phyloP scores from a whole-genome alignment of 2,888 invertebrate genomes.

The Acanthosoma haemorrhoidale region DNA sequence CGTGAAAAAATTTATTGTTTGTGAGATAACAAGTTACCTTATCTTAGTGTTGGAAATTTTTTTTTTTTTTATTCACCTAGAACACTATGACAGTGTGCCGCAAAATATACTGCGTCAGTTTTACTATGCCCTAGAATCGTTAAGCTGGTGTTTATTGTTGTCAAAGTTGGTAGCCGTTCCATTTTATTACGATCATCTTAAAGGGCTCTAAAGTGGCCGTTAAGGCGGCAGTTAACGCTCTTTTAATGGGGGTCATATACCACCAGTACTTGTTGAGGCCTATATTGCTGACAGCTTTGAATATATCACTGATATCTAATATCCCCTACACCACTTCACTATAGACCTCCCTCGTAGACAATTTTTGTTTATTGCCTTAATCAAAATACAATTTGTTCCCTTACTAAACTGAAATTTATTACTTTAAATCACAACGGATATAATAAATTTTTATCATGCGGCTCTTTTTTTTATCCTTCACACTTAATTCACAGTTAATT shows the following conservation, averaged over 20 bases:
- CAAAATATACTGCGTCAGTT: constrained; percentile 20
- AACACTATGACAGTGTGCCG: not conserved
- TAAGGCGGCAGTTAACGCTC: constrained; percentile 27
- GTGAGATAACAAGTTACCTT: too few species aligned
- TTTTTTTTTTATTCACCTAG: not conserved
- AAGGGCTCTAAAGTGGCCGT: constrained; percentile 25
- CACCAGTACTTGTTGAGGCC: constrained; percentile 23
- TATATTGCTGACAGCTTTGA: constrained; percentile 2
- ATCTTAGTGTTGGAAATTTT: not conserved
- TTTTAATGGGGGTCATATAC: constrained; percentile 29
- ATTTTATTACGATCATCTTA: constrained; percentile 24
- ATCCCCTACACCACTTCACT: not conserved
- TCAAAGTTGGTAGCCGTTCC: constrained; percentile 26
- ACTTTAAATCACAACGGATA: too few species aligned
- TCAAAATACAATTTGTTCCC: not conserved
- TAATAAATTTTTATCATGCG: too few species aligned
- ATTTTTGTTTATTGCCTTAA: not conserved
- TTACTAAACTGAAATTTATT: not conserved
- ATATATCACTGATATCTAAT: not conserved
- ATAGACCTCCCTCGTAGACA: not conserved
- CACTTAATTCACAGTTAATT: too few species aligned
- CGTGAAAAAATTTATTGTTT: too few species aligned
- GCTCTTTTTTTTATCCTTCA: too few species aligned
- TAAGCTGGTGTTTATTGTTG: constrained; percentile 27
- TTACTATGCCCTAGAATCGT: constrained; percentile 23